phyloP scores from a whole-genome alignment of 2,888 invertebrate species.

The Elegia similella region DNA sequence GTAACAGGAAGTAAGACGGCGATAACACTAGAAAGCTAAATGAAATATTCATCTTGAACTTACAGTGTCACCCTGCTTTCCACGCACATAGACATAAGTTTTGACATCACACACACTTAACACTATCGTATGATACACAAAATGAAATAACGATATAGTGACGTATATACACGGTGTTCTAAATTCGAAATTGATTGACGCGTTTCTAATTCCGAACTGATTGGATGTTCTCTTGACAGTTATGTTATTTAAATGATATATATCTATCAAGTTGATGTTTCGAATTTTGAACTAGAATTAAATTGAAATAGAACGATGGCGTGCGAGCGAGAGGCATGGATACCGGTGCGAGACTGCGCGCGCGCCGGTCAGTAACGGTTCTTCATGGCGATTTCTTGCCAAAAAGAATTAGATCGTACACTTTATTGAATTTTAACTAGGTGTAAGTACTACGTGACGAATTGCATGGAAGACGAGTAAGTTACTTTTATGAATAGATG shows the following conservation, averaged over 20 bases:
- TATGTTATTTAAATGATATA: background rate
- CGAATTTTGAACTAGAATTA: background rate
- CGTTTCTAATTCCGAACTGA: background rate
- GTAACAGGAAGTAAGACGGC: background rate
- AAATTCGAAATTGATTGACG: background rate
- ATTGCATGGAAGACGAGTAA: background rate
- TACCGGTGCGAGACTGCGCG: constrained; percentile 42
- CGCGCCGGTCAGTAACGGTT: constrained; percentile 42
- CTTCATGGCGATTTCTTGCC: constrained; percentile 28
- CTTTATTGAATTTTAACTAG: constrained; percentile 25
- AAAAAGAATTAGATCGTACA: constrained; percentile 26
- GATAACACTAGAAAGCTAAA: constrained; percentile 7
- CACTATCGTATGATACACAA: background rate
- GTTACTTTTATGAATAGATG: background rate
- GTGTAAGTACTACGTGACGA: background rate
- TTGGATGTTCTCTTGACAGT: background rate
- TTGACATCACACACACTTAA: constrained; percentile 6
- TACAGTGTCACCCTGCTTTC: constrained; percentile 13
- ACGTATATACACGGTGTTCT: background rate
- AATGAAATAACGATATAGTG: background rate
- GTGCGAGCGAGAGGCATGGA: constrained; percentile 62
- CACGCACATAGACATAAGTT: background rate
- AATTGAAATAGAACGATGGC: constrained; percentile 17
- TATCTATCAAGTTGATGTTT: background rate
- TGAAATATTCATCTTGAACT: constrained; percentile 11